Percentiles rank a stretch among this genome's conserved stretches.
Evolutionary conservation across 2,888 invertebrate species (phyloP).

Genomic region (Macroteleia sp.): DNA sequence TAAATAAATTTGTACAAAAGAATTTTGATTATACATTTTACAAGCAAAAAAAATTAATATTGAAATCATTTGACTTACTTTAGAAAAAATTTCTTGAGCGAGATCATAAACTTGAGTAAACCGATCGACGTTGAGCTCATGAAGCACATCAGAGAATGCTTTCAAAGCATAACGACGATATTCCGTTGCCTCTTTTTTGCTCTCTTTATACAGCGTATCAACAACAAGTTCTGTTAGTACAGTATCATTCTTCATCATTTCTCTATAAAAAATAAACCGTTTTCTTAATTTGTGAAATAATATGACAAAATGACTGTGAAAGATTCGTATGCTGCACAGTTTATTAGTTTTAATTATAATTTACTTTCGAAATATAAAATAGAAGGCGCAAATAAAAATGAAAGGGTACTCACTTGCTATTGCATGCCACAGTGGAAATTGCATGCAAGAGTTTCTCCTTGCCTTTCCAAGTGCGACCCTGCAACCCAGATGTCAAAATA

Average conservation of each 20-base stretch:
- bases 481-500: slow-evolving; percentile 88
- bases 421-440: slow-evolving; percentile 88
- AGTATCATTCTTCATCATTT: slow-evolving; percentile 81
- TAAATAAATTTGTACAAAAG: no score
- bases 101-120: slow-evolving; percentile 93
- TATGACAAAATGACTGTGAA: no score
- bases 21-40: no score
- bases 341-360: not conserved
- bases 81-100: slow-evolving; percentile 88
- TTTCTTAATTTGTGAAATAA: no score
- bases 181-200: slow-evolving; percentile 90
- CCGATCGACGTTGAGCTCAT: slow-evolving; percentile 89
- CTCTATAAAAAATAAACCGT: slow-evolving; percentile 74
- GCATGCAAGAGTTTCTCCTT: slow-evolving; percentile 93
- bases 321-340: no score
- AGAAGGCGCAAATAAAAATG: no score
- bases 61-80: slow-evolving; percentile 86
- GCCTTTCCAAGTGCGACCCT: slow-evolving; percentile 95
- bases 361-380: no score
- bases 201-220: slow-evolving; percentile 91
- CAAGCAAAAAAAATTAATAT: no score
- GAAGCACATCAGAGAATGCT: slow-evolving; percentile 90
- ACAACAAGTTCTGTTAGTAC: slow-evolving; percentile 85
- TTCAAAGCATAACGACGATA: slow-evolving; percentile 91
- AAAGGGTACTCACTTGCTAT: slow-evolving; percentile 87